Base-by-base conservation (phyloP, 2,888 invertebrate species). In the Trypoxylon attenuatum region DNA sequence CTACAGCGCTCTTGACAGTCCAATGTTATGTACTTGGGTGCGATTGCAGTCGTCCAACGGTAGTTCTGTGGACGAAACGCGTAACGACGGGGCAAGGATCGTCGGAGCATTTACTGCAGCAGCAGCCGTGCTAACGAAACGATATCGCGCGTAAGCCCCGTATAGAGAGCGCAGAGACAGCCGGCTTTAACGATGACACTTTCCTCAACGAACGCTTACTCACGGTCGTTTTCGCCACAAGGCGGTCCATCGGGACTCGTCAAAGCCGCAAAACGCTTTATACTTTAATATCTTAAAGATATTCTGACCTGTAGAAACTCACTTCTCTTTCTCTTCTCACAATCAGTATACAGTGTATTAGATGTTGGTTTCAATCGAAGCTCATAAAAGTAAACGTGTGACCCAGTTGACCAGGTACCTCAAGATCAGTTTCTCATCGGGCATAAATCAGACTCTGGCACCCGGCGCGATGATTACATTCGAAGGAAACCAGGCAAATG, bases 261-360 rank as follows among this genome's bases (percentile, higher is more conserved):
- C 57, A 51, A 68, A 52, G 42, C 51, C 25, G 39, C 43, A 46
- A 53, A 53, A 43, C 56, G 53, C 51, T 42, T 13, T n/a, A n/a
- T n/a, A n/a, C n/a, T n/a, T n/a, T n/a, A n/a, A n/a, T n/a, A n/a
- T n/a, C n/a, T n/a, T n/a, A n/a, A n/a, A n/a, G n/a, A n/a, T n/a
- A n/a, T n/a, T n/a, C n/a, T n/a, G n/a, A n/a, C n/a, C n/a, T n/a
- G n/a, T n/a, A n/a, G n/a, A n/a, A n/a, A n/a, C n/a, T n/a, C n/a
- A n/a, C n/a, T n/a, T n/a, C n/a, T n/a, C n/a, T n/a, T n/a, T n/a
- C n/a, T n/a, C n/a, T n/a, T n/a, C n/a, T n/a, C n/a, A n/a, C n/a
- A n/a, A n/a, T n/a, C n/a, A n/a, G n/a, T n/a, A n/a, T n/a, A n/a
- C n/a, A n/a, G n/a, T n/a, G n/a, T n/a, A n/a, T n/a, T n/a, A n/a